Conservation (phyloP, 2,888 invertebrate genomes). For the Erannis defoliaria region DNA sequence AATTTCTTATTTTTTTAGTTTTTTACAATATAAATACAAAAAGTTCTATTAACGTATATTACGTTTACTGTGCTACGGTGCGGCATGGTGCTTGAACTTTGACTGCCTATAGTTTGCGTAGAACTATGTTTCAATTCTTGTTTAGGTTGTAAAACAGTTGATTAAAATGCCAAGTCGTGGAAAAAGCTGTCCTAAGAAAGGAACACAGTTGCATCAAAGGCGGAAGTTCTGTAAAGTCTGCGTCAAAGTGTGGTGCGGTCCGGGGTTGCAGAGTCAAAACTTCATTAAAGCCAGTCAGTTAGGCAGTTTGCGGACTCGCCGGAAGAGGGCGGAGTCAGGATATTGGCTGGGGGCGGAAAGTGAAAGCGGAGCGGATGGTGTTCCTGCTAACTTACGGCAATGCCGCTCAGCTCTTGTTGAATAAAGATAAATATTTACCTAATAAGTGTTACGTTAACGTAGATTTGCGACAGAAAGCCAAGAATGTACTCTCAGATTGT, state of each 20-base stretch:
- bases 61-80: too few species aligned
- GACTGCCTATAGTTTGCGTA: too few species aligned
- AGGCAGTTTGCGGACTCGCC: slow-evolving; percentile 61
- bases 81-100: too few species aligned
- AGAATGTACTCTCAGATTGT: not conserved
- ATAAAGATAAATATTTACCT: not conserved
- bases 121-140: not conserved
- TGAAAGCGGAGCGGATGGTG: slow-evolving; percentile 6
- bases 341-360: not conserved
- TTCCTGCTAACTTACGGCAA: not conserved
- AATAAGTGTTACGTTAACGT: not conserved
- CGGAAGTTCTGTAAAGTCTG: slow-evolving; percentile 45
- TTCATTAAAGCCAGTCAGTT: slow-evolving; percentile 67
- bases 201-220: slow-evolving; percentile 39
- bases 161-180: slow-evolving; percentile 23
- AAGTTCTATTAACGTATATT: too few species aligned
- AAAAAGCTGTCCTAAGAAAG: slow-evolving; percentile 28
- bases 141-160: slow-evolving; percentile 13
- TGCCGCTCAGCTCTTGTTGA: not conserved
- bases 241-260: slow-evolving; percentile 48
- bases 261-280: slow-evolving; percentile 56
- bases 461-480: too few species aligned
- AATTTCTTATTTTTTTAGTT: too few species aligned
- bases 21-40: too few species aligned
- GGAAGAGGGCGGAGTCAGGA: slow-evolving; percentile 20